phyloP scores from a whole-genome alignment of 2,888 invertebrate species.

The Hedychridium roseum region DNA sequence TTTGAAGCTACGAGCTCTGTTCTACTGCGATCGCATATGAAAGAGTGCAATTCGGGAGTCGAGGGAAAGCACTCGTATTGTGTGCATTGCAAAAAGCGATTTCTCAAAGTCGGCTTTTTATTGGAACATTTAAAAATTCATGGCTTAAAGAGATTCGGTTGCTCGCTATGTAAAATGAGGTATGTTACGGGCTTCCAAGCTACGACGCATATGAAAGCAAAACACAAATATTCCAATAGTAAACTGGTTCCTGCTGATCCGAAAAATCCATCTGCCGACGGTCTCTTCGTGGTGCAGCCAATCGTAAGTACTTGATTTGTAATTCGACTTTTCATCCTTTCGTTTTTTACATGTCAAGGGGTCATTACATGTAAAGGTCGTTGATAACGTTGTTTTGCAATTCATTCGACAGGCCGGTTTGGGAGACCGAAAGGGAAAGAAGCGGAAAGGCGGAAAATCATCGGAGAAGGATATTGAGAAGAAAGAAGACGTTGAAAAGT shows the following conservation, averaged over 20 bases:
- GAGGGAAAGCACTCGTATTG: constrained; percentile 45
- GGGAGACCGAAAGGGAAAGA: constrained; percentile 41
- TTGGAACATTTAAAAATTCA: constrained; percentile 71
- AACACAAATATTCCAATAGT: constrained; percentile 65
- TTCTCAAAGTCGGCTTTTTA: constrained; percentile 63
- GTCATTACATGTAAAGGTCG: too few relatives aligned
- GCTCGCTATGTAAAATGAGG: constrained; percentile 68
- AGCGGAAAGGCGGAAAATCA: constrained; percentile 39
- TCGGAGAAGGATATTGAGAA: constrained; percentile 38
- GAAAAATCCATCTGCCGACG: constrained; percentile 63
- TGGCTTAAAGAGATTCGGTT: constrained; percentile 68
- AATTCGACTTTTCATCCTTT: background rate
- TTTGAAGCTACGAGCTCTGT: constrained; percentile 53
- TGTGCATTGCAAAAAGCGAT: constrained; percentile 65
- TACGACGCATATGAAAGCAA: constrained; percentile 65
- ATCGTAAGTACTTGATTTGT: constrained; percentile 42
- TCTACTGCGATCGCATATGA: constrained; percentile 63
- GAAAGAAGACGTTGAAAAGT: constrained; percentile 44
- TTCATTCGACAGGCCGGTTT: too few relatives aligned
- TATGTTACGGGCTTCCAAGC: constrained; percentile 53
- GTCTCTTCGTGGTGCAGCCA: constrained; percentile 66
- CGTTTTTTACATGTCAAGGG: background rate
- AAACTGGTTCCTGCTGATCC: constrained; percentile 65
- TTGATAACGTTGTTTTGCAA: too few relatives aligned
- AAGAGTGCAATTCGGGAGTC: constrained; percentile 51